Percentiles rank a stretch among this genome's conserved stretches.
phyloP scores from a whole-genome alignment of 2,113 vertebrate genomes.

The Tachuris rubrigastra region DNA sequence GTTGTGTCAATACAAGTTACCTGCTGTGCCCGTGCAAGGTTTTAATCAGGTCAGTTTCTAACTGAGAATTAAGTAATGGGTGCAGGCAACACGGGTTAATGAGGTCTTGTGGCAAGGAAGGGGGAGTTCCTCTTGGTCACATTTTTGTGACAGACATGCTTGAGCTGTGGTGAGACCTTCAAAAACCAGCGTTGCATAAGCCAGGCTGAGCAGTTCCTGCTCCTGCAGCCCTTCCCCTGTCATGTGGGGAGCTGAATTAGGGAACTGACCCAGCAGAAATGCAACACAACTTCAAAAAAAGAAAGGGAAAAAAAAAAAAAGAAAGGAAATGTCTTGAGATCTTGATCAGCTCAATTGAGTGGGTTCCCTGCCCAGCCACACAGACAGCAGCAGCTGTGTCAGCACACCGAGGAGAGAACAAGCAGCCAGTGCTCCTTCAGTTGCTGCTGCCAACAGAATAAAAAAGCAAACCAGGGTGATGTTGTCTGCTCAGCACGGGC shows the following conservation, averaged over 20 bases:
- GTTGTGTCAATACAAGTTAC: background rate
- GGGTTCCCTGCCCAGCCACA: background rate
- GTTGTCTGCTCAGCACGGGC: background rate
- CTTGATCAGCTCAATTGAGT: background rate
- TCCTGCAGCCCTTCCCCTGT: background rate
- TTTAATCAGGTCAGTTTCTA: background rate
- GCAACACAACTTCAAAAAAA: too few relatives aligned
- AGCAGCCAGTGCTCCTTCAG: background rate
- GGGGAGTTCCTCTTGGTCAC: background rate
- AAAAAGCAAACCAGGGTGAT: background rate
- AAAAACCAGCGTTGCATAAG: background rate
- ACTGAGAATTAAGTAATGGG: background rate
- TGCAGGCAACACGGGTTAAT: background rate
- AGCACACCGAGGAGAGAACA: background rate
- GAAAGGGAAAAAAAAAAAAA: too few relatives aligned
- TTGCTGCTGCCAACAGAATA: background rate
- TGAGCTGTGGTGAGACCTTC: background rate
- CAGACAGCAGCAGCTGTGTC: background rate
- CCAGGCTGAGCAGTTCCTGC: background rate
- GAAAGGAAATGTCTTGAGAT: background rate
- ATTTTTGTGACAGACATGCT: background rate
- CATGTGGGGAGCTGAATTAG: background rate
- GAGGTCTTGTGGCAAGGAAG: background rate
- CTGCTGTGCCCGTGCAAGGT: background rate
- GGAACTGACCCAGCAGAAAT: background rate